A percentile compares a stretch with the other conserved stretches of the same genome.
Evolutionary conservation across 2,113 vertebrate species (phyloP).

Genomic region (Andinoacara biseriatus): DNA sequence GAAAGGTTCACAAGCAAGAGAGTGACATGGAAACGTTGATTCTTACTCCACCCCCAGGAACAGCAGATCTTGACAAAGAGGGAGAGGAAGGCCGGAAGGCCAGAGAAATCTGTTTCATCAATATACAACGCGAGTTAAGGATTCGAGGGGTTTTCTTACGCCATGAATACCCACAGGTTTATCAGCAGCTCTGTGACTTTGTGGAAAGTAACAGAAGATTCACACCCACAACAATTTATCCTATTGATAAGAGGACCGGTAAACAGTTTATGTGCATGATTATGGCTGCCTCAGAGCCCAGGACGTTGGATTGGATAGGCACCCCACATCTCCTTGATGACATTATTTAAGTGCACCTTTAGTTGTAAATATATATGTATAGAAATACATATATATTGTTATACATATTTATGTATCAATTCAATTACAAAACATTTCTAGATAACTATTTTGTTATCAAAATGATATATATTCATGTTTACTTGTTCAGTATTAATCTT

Average conservation of each 20-base stretch:
- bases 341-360: slow-evolving; percentile 88
- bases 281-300: slow-evolving; percentile 97
- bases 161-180: slow-evolving; percentile 93
- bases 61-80: slow-evolving; percentile 91
- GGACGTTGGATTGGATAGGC: slow-evolving; percentile 96
- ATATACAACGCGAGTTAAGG: slow-evolving; percentile 96
- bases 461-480: slow-evolving; percentile 68
- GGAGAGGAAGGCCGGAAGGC: slow-evolving; percentile 94
- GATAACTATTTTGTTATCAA: slow-evolving; percentile 79
- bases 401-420: slow-evolving; percentile 79
- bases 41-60: slow-evolving; percentile 93
- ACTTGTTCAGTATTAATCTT: slow-evolving; percentile 76
- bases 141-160: slow-evolving; percentile 94
- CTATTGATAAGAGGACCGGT: slow-evolving; percentile 95
- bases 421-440: slow-evolving; percentile 76
- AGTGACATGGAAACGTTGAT: slow-evolving; percentile 96
- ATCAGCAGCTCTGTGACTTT: slow-evolving; percentile 96
- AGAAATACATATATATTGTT: slow-evolving; percentile 78
- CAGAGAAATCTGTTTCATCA: slow-evolving; percentile 95
- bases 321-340: slow-evolving; percentile 97
- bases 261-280: slow-evolving; percentile 99
- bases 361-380: slow-evolving; percentile 74
- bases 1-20: slow-evolving; percentile 87
- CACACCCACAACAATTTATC: slow-evolving; percentile 97
- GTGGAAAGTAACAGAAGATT: slow-evolving; percentile 95